Evolutionary conservation across 2,113 vertebrate species (phyloP).

Genomic region (Psittacus erithacus): DNA sequence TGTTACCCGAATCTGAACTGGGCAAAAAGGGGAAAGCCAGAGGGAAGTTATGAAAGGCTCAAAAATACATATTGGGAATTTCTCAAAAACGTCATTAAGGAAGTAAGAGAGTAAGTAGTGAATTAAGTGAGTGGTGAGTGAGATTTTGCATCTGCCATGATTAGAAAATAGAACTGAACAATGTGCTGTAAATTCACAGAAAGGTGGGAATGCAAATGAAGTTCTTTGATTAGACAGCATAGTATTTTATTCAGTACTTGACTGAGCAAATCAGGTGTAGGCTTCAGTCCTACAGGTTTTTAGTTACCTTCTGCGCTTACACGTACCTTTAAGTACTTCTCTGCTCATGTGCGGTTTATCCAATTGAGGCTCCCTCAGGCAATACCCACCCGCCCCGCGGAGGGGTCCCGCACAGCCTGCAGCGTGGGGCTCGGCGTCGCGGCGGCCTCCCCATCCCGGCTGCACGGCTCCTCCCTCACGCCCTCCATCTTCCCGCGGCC

Average conservation of each 20-base stretch:
- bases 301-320: neutral
- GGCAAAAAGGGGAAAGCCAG: neutral
- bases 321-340: neutral
- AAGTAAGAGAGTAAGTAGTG: neutral
- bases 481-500: neutral
- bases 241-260: neutral
- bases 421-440: fast-evolving
- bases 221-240: neutral
- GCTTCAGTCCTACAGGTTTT: neutral
- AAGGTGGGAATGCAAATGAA: neutral
- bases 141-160: neutral
- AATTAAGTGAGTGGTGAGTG: neutral
- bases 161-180: neutral
- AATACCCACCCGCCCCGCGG: fast-evolving
- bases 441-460: fast-evolving
- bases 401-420: fast-evolving
- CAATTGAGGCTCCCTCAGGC: neutral
- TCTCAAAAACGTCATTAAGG: neutral
- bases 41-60: neutral
- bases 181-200: neutral
- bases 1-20: neutral
- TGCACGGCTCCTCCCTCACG: fast-evolving
- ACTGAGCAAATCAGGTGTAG: neutral
- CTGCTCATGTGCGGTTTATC: neutral
- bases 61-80: neutral